A percentile compares a stretch with the other conserved stretches of the same genome.
Conservation (phyloP, 2,888 invertebrate genomes). For the Oscheius sp. region DNA sequence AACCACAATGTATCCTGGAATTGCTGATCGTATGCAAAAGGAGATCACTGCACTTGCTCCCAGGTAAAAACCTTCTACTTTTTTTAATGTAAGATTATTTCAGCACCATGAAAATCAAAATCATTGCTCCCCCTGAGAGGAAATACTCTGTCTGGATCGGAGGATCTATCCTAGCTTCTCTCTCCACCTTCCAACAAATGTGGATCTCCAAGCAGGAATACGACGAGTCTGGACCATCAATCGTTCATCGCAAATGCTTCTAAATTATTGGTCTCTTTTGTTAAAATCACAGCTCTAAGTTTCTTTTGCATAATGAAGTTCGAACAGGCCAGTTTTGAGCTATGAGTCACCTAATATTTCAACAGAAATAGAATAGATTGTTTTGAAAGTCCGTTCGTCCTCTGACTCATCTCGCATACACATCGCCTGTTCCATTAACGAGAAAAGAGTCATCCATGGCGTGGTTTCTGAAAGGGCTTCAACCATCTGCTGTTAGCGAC, state of each 20-base stretch:
- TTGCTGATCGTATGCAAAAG: constrained; percentile 96
- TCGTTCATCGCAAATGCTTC: constrained; percentile 64
- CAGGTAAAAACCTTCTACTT: constrained; percentile 35
- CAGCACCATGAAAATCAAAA: constrained; percentile 76
- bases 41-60: constrained; percentile 75
- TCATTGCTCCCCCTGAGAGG: constrained; percentile 80
- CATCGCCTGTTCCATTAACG: too few species aligned
- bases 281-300: background rate
- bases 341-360: background rate
- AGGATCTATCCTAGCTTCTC: constrained; percentile 91
- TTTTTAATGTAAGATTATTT: constrained; percentile 19
- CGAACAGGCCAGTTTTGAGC: background rate
- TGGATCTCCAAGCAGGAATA: constrained; percentile 75
- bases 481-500: too few species aligned
- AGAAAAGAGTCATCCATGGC: too few species aligned
- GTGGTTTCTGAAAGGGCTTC: background rate
- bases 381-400: too few species aligned
- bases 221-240: constrained; percentile 64
- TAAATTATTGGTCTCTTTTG: constrained; percentile 39
- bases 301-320: constrained; percentile 25
- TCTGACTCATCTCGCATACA: too few species aligned
- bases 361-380: too few species aligned
- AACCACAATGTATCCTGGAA: constrained; percentile 91
- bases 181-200: constrained; percentile 90
- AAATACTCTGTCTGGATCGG: constrained; percentile 99